Evolutionary conservation across 2,888 invertebrate genomes (phyloP), one percentile per base, ranked within the genome.

Genomic region (Patella pellucida): DNA sequence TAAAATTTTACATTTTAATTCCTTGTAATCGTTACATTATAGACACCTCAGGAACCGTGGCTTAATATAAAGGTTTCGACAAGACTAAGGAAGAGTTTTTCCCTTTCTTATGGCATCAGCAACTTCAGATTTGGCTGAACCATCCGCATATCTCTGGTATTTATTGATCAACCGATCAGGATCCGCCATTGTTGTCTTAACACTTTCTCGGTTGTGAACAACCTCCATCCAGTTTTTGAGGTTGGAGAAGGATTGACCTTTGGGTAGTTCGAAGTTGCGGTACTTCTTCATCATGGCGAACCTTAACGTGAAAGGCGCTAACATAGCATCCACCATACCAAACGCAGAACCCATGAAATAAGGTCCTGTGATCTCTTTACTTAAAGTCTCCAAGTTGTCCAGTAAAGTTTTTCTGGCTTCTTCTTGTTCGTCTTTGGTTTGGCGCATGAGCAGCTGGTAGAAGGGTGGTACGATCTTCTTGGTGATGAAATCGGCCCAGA

Each of bases 321-420:
- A 69, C 76, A 85, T 82, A 12, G 87, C 84, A 72, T 87, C 87
- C 11, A 82, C 83, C 77, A 85, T 77, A 19, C 82, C 80, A 73
- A 86, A 84, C 11, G 78, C 54, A 23, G 81, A 72, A 0, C 86
- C 86, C 52, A 75, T 69, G 72, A 86, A 85, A 68, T 73, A 86
- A 0, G 84, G 83, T 11, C 83, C 84, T 27, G 76, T 73, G 74
- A 83, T 84, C 7, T 79, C 81, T 15, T 76, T 69, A 3, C 77
- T 78, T 14, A 84, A 56, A 12, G 77, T 75, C 41, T 80, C 77
- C 15, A 83, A 72, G 52, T 78, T 73, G 70, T 81, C 72, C n/a
- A 84, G 15, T 11, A 84, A 56, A 16, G 72, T 69, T 19, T 69
- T 70, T 52, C 82, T 83, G 3, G 76, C 80, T 67, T 81, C 69